A percentile compares a stretch with the other conserved stretches of the same genome.
These are phyloP conservation scores for Eciton burchellii DNA, from an alignment of 1,140 invertebrate species.

Conservation along the genomic window DNA sequence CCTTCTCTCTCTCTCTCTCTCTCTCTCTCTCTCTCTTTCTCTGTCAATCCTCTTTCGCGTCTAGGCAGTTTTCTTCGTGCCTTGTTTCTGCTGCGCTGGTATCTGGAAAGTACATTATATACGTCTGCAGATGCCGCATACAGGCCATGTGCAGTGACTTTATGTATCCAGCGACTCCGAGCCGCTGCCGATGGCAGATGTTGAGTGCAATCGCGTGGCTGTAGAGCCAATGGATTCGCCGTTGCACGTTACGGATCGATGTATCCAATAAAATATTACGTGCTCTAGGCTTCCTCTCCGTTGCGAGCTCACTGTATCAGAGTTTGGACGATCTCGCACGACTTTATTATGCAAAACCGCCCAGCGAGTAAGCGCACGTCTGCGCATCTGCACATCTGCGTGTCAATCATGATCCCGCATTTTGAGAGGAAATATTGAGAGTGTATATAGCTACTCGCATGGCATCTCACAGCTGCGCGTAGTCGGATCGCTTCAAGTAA, in stretches of 20 bases:
- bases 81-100: conserved; percentile 5
- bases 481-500: no score
- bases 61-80: conserved; percentile 2
- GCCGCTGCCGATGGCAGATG: conserved; percentile 27
- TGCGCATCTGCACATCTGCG: no score
- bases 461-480: no score
- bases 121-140: background rate
- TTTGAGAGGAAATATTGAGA: no score
- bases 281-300: background rate
- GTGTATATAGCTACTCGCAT: no score
- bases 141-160: conserved; percentile 11
- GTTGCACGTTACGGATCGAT: conserved; percentile 7
- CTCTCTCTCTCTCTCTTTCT: conserved; percentile 12
- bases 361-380: background rate
- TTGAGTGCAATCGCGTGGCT: background rate
- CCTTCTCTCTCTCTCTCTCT: background rate
- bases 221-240: conserved; percentile 25
- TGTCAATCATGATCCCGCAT: no score
- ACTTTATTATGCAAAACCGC: background rate
- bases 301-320: background rate
- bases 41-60: background rate
- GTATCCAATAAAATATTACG: background rate
- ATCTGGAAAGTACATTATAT: conserved; percentile 36
- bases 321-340: background rate
- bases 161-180: background rate